These are phyloP conservation scores for Vollenhovia emeryi DNA, from an alignment of 1,140 invertebrate species.

Conservation along the genomic window DNA sequence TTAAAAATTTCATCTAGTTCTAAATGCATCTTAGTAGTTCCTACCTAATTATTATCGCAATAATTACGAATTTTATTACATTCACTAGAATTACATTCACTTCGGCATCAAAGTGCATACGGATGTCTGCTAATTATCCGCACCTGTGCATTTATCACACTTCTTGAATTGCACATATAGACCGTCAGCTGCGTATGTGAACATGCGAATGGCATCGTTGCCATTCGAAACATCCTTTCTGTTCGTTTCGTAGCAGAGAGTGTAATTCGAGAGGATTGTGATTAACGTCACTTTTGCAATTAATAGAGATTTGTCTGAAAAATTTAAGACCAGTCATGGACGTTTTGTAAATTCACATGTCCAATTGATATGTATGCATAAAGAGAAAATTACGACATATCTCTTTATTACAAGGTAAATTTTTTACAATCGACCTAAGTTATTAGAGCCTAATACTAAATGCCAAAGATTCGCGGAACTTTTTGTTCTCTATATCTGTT, in stretches of 20 bases:
- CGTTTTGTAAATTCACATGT: conserved; percentile 14
- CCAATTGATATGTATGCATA: not conserved
- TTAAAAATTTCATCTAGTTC: not conserved
- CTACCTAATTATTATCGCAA: conserved; percentile 29
- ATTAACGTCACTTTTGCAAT: conserved; percentile 88
- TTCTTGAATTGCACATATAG: conserved; percentile 72
- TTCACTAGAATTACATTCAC: not conserved
- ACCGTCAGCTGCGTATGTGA: conserved; percentile 71
- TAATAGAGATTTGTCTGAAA: conserved; percentile 86
- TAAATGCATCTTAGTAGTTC: conserved; percentile 22
- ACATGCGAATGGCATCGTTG: conserved; percentile 64
- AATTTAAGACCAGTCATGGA: conserved; percentile 36
- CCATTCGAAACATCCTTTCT: conserved; percentile 32
- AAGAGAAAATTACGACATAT: conserved; percentile 14
- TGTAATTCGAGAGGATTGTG: conserved; percentile 82
- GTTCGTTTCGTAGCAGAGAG: conserved; percentile 77
- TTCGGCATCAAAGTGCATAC: not conserved
- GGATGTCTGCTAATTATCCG: not conserved
- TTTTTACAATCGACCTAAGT: conserved; percentile 68
- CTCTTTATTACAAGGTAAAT: not conserved
- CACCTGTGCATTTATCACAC: conserved; percentile 31
- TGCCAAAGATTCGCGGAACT: conserved; percentile 62
- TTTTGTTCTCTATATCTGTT: conserved; percentile 69
- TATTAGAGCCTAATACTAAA: conserved; percentile 76
- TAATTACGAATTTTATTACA: conserved; percentile 9